A percentile compares a stretch with the other conserved stretches of the same genome.
Evolutionary conservation across 2,113 vertebrate species (phyloP).

Genomic region (Ceratotherium simum): DNA sequence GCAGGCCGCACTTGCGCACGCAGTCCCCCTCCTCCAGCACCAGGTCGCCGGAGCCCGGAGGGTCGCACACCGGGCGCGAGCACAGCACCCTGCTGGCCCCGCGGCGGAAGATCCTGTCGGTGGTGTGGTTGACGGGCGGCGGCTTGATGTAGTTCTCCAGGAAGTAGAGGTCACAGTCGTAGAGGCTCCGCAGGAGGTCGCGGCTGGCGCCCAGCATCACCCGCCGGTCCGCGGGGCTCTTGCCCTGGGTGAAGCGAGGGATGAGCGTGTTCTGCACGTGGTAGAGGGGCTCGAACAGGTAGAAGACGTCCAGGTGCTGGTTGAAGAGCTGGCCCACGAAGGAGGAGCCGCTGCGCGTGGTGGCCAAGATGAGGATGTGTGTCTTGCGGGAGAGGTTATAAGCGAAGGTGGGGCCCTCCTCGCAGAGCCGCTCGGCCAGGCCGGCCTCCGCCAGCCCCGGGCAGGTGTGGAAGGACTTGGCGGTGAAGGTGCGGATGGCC

Average conservation of each 20-base stretch:
- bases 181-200: conserved; percentile 95
- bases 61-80: conserved; percentile 93
- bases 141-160: conserved; percentile 98
- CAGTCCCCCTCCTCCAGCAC: conserved; percentile 97
- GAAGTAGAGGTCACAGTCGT: conserved; percentile 96
- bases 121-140: conserved; percentile 94
- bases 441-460: conserved; percentile 91
- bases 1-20: conserved; percentile 92
- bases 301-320: conserved; percentile 98
- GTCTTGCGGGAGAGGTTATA: conserved; percentile 94
- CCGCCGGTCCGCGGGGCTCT: conserved; percentile 90
- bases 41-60: conserved; percentile 86
- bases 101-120: conserved; percentile 94
- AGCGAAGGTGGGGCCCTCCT: conserved; percentile 92
- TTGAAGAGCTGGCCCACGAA: conserved; percentile 98
- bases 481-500: conserved; percentile 97
- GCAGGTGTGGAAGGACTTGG: conserved; percentile 96
- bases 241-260: conserved; percentile 93
- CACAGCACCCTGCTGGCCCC: conserved; percentile 96
- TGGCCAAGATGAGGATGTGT: conserved; percentile 96
- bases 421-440: conserved; percentile 91
- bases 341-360: conserved; percentile 96
- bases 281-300: conserved; percentile 98
- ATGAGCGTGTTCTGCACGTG: conserved; percentile 96
- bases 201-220: conserved; percentile 96